Evolutionary conservation across 1,140 invertebrate genomes (phyloP).

Genomic region (Zaprionus lachaisei): DNA sequence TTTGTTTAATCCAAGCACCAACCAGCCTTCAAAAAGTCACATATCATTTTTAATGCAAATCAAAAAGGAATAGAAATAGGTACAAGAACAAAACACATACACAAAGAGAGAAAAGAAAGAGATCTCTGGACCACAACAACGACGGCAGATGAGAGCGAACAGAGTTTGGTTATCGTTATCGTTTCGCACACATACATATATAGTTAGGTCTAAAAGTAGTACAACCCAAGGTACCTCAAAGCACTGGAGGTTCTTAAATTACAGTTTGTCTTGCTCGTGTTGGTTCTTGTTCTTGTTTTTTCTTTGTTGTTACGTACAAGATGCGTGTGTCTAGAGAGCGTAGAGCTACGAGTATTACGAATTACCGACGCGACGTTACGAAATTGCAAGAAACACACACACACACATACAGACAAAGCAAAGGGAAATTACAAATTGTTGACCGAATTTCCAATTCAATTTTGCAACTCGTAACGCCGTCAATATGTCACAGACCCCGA

Average conservation of each 20-base stretch:
- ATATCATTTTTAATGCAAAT: slow-evolving; percentile 48
- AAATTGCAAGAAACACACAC: slow-evolving; percentile 15
- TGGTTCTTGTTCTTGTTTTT: background rate
- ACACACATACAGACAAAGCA: background rate
- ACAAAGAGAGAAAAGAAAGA: background rate
- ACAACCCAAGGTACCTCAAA: slow-evolving; percentile 22
- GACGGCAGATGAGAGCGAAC: background rate
- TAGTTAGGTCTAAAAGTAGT: slow-evolving; percentile 22
- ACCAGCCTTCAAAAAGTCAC: slow-evolving; percentile 51
- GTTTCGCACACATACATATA: slow-evolving; percentile 18
- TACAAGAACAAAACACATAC: slow-evolving; percentile 40
- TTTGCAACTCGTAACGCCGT: slow-evolving; percentile 53
- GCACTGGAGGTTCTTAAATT: slow-evolving; percentile 20
- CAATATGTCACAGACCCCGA: slow-evolving; percentile 30
- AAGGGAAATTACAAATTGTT: background rate
- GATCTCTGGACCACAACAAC: slow-evolving; percentile 9
- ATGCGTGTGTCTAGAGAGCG: slow-evolving; percentile 59
- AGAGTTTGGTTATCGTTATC: slow-evolving; percentile 24
- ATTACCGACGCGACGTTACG: slow-evolving; percentile 28
- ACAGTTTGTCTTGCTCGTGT: background rate
- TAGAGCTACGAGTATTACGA: slow-evolving; percentile 21
- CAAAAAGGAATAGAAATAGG: slow-evolving; percentile 38
- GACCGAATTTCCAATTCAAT: slow-evolving; percentile 4
- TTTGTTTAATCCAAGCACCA: slow-evolving; percentile 75
- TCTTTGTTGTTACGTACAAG: slow-evolving; percentile 65